Evolutionary conservation across 2,797 vertebrate species (phyloP), one percentile per base, ranked within the genome.

Genomic region (Mycteria americana): DNA sequence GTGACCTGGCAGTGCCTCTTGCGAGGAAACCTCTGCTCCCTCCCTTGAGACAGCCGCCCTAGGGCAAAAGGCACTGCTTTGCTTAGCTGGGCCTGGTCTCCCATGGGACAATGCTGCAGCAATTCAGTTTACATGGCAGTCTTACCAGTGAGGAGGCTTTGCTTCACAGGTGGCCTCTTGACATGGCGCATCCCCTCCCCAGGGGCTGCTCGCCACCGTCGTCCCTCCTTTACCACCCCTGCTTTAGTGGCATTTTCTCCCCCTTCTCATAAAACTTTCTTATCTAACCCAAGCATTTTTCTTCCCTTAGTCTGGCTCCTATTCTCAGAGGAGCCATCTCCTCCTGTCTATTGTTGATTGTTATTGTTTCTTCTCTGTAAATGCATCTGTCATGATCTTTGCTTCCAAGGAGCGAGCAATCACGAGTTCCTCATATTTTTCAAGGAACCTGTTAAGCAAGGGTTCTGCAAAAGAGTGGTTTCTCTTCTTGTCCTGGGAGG

Each of bases 301-400:
- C 84, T 93, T 92, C 73, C 65, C 50, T 81, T 86, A 81, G 56
- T 87, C 74, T 85, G 41, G 8, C 64, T 95, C 41, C 69, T 84
- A 7, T 45, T 90, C 89, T 93, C 56, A 0, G 65, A 88, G 77
- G 63, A 93, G 46, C 25, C 33, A 43, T 85, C 95, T 93, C 63
- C 67, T 67, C 51, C 70, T 67, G 25, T 59, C 77, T 84, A 3
- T 56, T 82, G 65, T 67, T 76, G 82, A 54, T 54, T 50, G 54
- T 83, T 94, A 77, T 43, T 91, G 63, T 65, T 84, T 90, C 67
- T 95, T 86, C 70, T 86, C 79, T 82, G 79, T 76, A 95, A 92
- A 68, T 48, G 59, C 63, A 79, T 86, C 54, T 73, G 67, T 78
- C 76, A 76, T 56, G 63, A 51, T 82, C 76, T 90, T 83, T 73